A percentile compares a stretch with the other conserved stretches of the same genome.
phyloP scores from a whole-genome alignment of 2,797 vertebrate genomes.

The Lacerta viridis region DNA sequence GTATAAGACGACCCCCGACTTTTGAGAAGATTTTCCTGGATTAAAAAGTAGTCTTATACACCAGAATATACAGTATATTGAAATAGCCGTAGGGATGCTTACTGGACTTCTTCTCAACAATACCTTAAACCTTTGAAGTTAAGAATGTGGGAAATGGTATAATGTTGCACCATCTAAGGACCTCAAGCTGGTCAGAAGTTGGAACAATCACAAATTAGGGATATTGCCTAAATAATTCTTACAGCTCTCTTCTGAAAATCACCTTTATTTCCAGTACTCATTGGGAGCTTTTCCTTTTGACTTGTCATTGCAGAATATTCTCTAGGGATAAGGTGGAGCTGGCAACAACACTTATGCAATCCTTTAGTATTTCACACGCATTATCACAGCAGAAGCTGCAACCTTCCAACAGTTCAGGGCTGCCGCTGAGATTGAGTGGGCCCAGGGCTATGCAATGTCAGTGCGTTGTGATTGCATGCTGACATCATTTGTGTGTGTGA shows the following conservation, averaged over 20 bases:
- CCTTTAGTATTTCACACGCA: not conserved
- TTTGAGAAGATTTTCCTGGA: no score
- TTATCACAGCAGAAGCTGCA: not conserved
- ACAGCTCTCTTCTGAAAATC: not conserved
- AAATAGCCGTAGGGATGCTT: conserved; percentile 10
- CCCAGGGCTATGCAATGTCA: no score
- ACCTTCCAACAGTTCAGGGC: no score
- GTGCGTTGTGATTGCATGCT: no score
- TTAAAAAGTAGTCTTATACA: no score
- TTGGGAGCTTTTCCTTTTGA: not conserved
- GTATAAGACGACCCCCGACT: no score
- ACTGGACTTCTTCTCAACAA: not conserved
- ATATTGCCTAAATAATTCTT: not conserved
- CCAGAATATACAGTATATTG: no score
- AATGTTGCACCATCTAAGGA: not conserved
- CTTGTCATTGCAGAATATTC: not conserved
- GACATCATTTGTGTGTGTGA: no score
- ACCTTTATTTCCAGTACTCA: not conserved
- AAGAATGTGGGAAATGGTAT: not conserved
- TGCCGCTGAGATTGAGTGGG: no score
- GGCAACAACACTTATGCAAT: not conserved
- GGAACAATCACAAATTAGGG: not conserved
- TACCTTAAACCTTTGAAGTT: not conserved
- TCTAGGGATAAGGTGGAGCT: not conserved
- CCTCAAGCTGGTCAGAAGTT: not conserved